phyloP scores from a whole-genome alignment of 2,888 invertebrate species.

The Sphaerophoria rueppellii region DNA sequence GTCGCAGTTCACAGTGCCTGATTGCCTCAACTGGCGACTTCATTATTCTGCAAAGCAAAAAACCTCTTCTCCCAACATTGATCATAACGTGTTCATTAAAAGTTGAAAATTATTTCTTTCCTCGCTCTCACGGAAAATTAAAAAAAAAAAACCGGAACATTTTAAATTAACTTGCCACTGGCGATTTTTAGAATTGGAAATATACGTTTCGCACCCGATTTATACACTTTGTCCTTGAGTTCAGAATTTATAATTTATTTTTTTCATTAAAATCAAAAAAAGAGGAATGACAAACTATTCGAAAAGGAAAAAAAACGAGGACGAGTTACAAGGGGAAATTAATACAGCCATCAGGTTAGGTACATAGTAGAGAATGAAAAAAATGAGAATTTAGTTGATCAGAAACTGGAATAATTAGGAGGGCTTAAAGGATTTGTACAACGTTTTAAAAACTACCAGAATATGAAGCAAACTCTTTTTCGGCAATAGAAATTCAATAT shows the following conservation, averaged over 20 bases:
- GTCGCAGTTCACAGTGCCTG: too few species aligned
- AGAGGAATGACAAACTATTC: slow-evolving; percentile 11
- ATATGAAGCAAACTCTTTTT: too few species aligned
- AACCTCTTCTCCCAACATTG: neutral
- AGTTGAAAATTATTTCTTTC: slow-evolving; percentile 28
- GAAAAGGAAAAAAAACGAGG: too few species aligned
- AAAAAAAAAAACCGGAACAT: slow-evolving; percentile 6
- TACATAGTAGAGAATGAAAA: neutral
- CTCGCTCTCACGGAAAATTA: neutral
- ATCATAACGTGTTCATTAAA: neutral
- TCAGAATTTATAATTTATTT: slow-evolving; percentile 66
- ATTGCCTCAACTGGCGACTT: too few species aligned
- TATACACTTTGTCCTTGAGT: slow-evolving; percentile 31
- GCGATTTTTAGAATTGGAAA: slow-evolving; percentile 16
- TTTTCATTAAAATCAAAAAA: slow-evolving; percentile 43
- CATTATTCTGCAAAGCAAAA: neutral
- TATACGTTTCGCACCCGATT: slow-evolving; percentile 1
- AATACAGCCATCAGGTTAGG: neutral
- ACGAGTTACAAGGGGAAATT: slow-evolving; percentile 9
- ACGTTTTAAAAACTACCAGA: too few species aligned
- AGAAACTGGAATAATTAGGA: too few species aligned
- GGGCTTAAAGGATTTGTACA: too few species aligned
- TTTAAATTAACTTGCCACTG: slow-evolving; percentile 41
- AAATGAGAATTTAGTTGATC: too few species aligned
- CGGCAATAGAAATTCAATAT: too few species aligned